phyloP scores from a whole-genome alignment of 2,797 vertebrate genomes.

The Pangasius mekongensis region DNA sequence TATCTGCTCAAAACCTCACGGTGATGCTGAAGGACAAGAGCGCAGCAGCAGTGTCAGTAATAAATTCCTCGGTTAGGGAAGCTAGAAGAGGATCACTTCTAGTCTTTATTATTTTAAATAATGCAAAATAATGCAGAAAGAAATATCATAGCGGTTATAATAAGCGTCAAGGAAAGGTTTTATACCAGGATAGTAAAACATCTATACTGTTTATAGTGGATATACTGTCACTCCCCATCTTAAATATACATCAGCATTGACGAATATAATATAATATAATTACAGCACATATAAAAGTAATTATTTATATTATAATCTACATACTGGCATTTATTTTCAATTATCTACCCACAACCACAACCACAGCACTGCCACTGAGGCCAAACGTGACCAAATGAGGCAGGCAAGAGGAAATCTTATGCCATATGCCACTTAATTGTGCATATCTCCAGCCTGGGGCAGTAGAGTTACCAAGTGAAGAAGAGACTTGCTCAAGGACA shows the following conservation, averaged over 20 bases:
- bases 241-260: background rate
- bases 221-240: background rate
- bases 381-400: conserved; percentile 16
- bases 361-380: background rate
- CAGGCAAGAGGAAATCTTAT: background rate
- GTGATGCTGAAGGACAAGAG: background rate
- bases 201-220: background rate
- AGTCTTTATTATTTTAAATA: background rate
- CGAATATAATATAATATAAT: background rate
- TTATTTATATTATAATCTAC: background rate
- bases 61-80: background rate
- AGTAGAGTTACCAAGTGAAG: background rate
- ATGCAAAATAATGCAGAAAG: background rate
- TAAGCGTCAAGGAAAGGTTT: background rate
- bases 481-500: conserved; percentile 23
- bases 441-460: conserved; percentile 17
- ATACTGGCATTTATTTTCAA: background rate
- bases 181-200: background rate
- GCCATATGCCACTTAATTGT: conserved; percentile 30
- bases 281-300: background rate
- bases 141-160: background rate
- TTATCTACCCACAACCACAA: background rate
- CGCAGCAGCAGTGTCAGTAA: background rate
- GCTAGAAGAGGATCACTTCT: background rate
- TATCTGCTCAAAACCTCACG: background rate